These are phyloP conservation scores for Sebastes matsubarae DNA, from an alignment of 2,797 vertebrate species.

Conservation along the genomic window DNA sequence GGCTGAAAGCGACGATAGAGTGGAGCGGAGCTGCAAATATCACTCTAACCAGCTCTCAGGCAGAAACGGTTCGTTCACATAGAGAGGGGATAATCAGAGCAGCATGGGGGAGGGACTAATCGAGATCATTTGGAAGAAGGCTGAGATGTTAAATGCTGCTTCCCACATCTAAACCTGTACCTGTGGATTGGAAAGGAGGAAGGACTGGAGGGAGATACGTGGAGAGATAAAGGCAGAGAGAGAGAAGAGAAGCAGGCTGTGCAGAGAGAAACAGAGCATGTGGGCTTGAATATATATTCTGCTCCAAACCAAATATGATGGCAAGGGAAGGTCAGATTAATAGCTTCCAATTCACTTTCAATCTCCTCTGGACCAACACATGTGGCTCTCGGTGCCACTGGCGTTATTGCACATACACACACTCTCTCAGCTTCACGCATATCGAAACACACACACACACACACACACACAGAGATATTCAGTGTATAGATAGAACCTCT, in stretches of 20 bases:
- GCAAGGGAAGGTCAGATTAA: conserved; percentile 58
- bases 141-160: conserved; percentile 17
- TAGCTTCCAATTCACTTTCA: conserved; percentile 69
- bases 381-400: conserved; percentile 41
- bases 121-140: conserved; percentile 12
- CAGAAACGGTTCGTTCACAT: conserved; percentile 8
- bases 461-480: not conserved
- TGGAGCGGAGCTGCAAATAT: conserved; percentile 9
- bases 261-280: not conserved
- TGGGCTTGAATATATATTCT: conserved; percentile 8
- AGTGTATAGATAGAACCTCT: not conserved
- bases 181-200: not conserved
- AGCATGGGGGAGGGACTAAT: conserved; percentile 3
- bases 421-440: not conserved
- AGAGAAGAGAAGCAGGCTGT: not conserved
- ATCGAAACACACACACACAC: not conserved
- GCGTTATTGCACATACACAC: conserved; percentile 8
- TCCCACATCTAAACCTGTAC: conserved; percentile 2
- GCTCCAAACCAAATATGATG: conserved; percentile 49
- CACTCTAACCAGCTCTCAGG: conserved; percentile 21
- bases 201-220: not conserved
- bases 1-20: not conserved
- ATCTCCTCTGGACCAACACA: conserved; percentile 66
- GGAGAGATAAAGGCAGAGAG: not conserved
- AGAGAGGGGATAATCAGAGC: conserved; percentile 26